Percentiles rank a stretch among this genome's conserved stretches.
Conservation (phyloP, 2,113 vertebrate species). For the Carollia perspicillata region DNA sequence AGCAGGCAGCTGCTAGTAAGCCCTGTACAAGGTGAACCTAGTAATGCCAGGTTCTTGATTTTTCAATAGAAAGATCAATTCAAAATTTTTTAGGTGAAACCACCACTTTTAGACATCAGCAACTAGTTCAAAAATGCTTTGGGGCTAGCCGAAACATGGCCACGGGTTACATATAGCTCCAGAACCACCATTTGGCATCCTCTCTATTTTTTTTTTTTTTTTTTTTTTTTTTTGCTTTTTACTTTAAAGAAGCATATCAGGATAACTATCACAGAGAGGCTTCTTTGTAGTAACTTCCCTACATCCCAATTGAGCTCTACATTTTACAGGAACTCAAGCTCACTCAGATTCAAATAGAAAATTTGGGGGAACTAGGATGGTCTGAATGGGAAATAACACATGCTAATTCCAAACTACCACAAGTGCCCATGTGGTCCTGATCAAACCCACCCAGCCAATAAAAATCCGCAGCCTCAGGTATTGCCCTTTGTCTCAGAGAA, state of each 20-base stretch:
- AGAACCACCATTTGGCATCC: not conserved
- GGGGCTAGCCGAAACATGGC: not conserved
- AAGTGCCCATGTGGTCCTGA: too few relatives aligned
- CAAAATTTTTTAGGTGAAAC: not conserved
- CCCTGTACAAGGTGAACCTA: not conserved
- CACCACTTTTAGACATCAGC: not conserved
- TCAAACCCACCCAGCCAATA: not conserved
- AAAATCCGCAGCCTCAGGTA: not conserved
- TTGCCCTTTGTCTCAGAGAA: not conserved
- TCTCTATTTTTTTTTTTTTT: not conserved
- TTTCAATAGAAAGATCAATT: not conserved
- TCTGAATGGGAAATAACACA: not conserved
- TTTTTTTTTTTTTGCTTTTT: not conserved
- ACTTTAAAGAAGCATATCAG: not conserved
- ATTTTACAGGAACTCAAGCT: not conserved
- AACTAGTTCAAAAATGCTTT: not conserved
- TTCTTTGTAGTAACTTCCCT: not conserved
- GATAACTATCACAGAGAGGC: not conserved
- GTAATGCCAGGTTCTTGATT: not conserved
- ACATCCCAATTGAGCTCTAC: not conserved
- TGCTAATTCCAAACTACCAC: not conserved
- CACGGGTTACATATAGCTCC: rapidly evolving
- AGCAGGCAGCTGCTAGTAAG: not conserved
- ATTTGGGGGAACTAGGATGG: rapidly evolving
- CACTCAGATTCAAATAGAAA: not conserved